Conservation (phyloP, 2,113 vertebrate species). For the Noctilio leporinus region DNA sequence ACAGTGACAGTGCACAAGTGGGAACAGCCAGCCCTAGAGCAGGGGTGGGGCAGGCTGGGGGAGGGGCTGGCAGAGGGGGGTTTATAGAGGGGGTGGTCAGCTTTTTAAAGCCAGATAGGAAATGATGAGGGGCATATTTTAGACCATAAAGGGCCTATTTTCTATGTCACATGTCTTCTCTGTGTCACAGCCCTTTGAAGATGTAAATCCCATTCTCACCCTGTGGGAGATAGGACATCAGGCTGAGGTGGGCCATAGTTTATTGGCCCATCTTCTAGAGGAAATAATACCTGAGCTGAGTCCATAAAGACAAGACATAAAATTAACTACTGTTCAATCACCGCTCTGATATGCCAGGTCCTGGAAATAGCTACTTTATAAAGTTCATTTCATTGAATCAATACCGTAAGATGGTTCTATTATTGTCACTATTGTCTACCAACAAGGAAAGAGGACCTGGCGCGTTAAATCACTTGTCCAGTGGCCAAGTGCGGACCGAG, state of each 20-base stretch:
- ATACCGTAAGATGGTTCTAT: not conserved
- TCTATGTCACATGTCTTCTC: not conserved
- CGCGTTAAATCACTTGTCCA: not conserved
- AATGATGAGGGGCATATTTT: not conserved
- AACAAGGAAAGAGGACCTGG: not conserved
- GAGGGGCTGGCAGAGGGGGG: not conserved
- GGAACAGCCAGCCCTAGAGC: not conserved
- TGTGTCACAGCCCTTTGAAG: not conserved
- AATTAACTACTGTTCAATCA: not conserved
- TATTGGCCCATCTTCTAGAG: not conserved
- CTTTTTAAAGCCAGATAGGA: not conserved
- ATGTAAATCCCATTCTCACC: not conserved
- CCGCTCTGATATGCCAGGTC: not conserved
- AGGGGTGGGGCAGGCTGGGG: accelerated
- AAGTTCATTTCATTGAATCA: not conserved
- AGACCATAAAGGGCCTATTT: not conserved
- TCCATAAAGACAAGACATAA: not conserved
- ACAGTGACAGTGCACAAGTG: accelerated
- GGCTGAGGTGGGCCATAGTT: not conserved
- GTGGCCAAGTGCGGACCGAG: not conserved
- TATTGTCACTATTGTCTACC: not conserved
- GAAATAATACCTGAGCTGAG: not conserved
- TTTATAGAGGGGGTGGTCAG: not conserved
- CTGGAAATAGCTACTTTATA: not conserved
- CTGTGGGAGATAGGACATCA: not conserved